Evolutionary conservation across 2,888 invertebrate species (phyloP).

Genomic region (Fragum whitleyi): DNA sequence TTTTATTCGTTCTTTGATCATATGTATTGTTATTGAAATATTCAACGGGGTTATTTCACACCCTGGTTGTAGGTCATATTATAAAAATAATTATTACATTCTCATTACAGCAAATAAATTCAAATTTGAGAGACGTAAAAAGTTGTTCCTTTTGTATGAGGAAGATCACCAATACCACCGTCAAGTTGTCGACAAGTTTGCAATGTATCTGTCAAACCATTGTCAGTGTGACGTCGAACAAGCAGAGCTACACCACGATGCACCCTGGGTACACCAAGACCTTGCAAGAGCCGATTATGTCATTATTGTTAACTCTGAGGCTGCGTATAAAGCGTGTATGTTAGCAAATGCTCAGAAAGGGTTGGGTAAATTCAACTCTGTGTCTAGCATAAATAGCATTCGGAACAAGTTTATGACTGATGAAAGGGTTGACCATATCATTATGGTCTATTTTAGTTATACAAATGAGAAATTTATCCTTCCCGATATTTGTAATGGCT

Average conservation of each 20-base stretch:
- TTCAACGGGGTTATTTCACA: too few relatives aligned
- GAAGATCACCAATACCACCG: slow-evolving; percentile 60
- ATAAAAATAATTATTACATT: background rate
- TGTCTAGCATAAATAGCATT: slow-evolving; percentile 55
- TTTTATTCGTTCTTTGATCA: too few relatives aligned
- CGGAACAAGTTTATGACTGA: slow-evolving; percentile 54
- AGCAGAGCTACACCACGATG: slow-evolving; percentile 53
- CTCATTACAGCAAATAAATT: slow-evolving; percentile 45
- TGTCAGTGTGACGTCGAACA: slow-evolving; percentile 56
- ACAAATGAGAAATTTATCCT: slow-evolving; percentile 53
- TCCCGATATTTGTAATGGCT: slow-evolving; percentile 60
- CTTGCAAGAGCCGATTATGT: slow-evolving; percentile 54
- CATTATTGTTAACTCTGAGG: slow-evolving; percentile 59
- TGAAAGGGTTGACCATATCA: slow-evolving; percentile 55
- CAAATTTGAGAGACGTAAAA: slow-evolving; percentile 33
- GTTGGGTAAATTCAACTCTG: slow-evolving; percentile 7
- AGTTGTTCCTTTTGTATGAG: slow-evolving; percentile 56
- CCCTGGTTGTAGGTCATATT: too few relatives aligned
- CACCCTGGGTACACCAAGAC: slow-evolving; percentile 62
- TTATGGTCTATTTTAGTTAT: slow-evolving; percentile 64
- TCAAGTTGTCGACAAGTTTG: slow-evolving; percentile 48
- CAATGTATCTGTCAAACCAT: slow-evolving; percentile 52
- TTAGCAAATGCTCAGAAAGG: background rate
- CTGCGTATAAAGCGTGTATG: slow-evolving; percentile 44
- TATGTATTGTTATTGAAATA: too few relatives aligned